Percentiles rank a stretch among this genome's conserved stretches.
Conservation (phyloP, 1,140 invertebrate species). For the Pseudomyrmex concolor region DNA sequence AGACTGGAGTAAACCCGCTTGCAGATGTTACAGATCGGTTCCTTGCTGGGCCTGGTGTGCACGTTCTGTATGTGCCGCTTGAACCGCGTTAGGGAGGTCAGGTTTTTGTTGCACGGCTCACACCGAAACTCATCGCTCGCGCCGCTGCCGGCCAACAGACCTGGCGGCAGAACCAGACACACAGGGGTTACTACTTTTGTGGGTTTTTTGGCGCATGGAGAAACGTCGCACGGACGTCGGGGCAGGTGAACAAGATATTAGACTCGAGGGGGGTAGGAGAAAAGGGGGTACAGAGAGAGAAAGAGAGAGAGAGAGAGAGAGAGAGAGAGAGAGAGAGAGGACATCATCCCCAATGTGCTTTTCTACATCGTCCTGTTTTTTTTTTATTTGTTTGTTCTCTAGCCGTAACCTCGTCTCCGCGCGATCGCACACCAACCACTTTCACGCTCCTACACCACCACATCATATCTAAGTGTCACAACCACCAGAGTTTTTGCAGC, state of each 20-base stretch:
- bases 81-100: conserved; percentile 92
- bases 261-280: conserved; percentile 5
- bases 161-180: conserved; percentile 85
- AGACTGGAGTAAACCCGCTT: conserved; percentile 94
- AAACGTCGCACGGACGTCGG: conserved; percentile 56
- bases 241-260: conserved; percentile 49
- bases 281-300: neutral
- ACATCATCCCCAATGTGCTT: conserved; percentile 47
- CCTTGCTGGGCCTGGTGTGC: conserved; percentile 93
- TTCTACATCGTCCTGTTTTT: conserved; percentile 46
- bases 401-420: conserved; percentile 18
- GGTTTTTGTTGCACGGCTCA: conserved; percentile 95
- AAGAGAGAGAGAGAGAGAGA: too few species aligned
- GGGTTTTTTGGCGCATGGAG: conserved; percentile 64
- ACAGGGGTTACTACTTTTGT: conserved; percentile 82
- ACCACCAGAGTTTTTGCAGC: conserved; percentile 63
- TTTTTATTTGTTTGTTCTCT: conserved; percentile 37
- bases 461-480: conserved; percentile 31
- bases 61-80: conserved; percentile 95
- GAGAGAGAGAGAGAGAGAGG: neutral
- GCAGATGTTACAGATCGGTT: conserved; percentile 95
- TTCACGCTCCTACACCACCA: conserved; percentile 69
- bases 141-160: conserved; percentile 85
- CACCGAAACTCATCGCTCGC: conserved; percentile 92
- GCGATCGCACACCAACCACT: conserved; percentile 32